A percentile compares a stretch with the other conserved stretches of the same genome.
Evolutionary conservation across 37 sponge, comb jelly and placozoan species (phyloP).

Genomic region (Hexactinellida sp.): DNA sequence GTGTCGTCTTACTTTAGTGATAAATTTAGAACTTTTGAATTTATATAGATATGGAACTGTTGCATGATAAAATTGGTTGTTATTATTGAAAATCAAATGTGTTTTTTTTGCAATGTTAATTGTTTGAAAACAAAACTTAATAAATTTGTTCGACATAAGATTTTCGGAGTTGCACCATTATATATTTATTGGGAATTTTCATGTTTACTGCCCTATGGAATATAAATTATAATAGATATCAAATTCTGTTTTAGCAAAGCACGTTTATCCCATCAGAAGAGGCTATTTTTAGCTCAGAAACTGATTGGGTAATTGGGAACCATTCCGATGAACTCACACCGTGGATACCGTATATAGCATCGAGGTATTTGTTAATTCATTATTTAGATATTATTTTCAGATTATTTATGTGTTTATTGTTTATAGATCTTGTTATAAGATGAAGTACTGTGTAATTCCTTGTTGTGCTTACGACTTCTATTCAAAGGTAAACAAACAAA

Average conservation of each 20-base stretch:
- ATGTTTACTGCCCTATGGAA: too few relatives aligned
- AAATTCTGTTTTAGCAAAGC: slow-evolving; percentile 50
- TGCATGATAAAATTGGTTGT: too few relatives aligned
- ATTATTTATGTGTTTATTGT: not conserved
- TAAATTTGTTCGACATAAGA: too few relatives aligned
- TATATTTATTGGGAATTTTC: too few relatives aligned
- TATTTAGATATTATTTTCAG: slow-evolving; percentile 5
- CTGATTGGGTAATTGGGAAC: slow-evolving; percentile 94
- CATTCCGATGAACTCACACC: slow-evolving; percentile 99
- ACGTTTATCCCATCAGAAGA: slow-evolving; percentile 55
- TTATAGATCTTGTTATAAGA: slow-evolving; percentile 55
- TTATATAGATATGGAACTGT: too few relatives aligned
- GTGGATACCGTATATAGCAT: slow-evolving; percentile 90
- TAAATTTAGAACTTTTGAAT: too few relatives aligned
- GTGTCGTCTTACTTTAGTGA: too few relatives aligned
- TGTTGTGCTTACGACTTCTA: slow-evolving; percentile 93
- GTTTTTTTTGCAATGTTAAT: too few relatives aligned
- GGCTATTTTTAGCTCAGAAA: slow-evolving; percentile 41
- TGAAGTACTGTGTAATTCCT: slow-evolving; percentile 75
- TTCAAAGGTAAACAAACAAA: slow-evolving; percentile 38
- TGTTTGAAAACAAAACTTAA: too few relatives aligned
- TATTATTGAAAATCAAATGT: too few relatives aligned
- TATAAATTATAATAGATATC: too few relatives aligned
- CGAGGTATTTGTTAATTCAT: slow-evolving; percentile 24
- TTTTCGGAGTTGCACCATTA: too few relatives aligned